Conservation (phyloP, 1,140 invertebrate genomes). For the Drosophila sucinea region DNA sequence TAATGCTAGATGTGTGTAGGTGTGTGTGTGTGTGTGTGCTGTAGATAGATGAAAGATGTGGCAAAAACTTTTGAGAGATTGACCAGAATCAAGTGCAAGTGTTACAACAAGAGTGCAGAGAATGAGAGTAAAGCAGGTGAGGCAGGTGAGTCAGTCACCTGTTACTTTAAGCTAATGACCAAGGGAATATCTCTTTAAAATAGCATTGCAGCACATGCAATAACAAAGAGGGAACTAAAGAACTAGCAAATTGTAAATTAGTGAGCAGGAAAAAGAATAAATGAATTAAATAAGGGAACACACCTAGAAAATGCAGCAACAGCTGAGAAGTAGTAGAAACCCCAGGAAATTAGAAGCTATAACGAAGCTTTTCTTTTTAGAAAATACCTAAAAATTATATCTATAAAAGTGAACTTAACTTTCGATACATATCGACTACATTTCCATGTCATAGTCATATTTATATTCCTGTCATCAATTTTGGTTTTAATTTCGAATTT, state of each 20-base stretch:
- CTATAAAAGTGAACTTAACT: no score
- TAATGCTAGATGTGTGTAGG: conserved; percentile 56
- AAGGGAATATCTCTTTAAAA: conserved; percentile 6
- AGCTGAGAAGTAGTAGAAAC: no score
- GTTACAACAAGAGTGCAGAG: neutral
- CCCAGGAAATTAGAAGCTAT: neutral
- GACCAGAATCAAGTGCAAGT: conserved; percentile 13
- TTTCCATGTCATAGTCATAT: neutral
- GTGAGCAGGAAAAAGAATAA: neutral
- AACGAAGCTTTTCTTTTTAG: neutral
- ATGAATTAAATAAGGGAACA: neutral
- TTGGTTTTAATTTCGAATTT: neutral
- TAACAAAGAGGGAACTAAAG: neutral
- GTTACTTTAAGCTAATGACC: conserved; percentile 12
- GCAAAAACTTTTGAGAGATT: conserved; percentile 20
- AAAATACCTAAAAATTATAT: no score
- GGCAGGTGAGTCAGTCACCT: conserved; percentile 7
- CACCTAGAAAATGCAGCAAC: neutral
- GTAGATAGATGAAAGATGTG: conserved; percentile 15
- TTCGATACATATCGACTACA: neutral
- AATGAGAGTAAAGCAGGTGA: neutral
- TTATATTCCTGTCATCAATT: neutral
- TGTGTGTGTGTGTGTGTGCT: neutral
- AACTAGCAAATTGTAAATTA: neutral
- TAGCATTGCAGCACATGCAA: neutral